Evolutionary conservation across 2,113 vertebrate genomes (phyloP), one percentile per base, ranked within the genome.

Genomic region (Vidua chalybeata): DNA sequence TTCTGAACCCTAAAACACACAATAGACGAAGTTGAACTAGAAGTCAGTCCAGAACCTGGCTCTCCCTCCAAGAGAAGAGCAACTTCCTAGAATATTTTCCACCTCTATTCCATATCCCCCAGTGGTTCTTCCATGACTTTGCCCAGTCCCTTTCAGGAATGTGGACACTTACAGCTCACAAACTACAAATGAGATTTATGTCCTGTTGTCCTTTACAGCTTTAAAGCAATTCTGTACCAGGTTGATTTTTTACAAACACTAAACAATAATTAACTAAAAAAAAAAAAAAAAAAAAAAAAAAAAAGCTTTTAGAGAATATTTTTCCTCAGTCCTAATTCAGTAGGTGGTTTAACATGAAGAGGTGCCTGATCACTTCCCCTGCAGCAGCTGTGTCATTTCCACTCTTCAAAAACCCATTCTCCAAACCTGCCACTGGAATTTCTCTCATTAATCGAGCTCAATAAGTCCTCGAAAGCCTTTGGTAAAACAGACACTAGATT

Each of bases 401-500:
- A 73, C 62, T 94, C 93, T 94, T 96, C 90, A 95, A 86, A 97
- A 96, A 75, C 84, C 82, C 83, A 56, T 77, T 90, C 75, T 84
- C 59, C 79, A 90, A 97, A 89, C 19, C 88, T 88, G 90, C 86
- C 52, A n/a, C 62, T 92, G 88, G 69, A 97, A 93, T 96, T 92
- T 93, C 90, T 83, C 94, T 97, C 95, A 96, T 97, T 96, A 97
- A 97, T 93, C 2, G 84, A 96, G 84, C 88, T 94, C 95, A 96
- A 11, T 88, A 96, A 95, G 92, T 92, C 84, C 94, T 90, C 51
- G 27, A 95, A 97, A 97, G 94, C 94, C 97, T 97, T 94, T 94
- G 94, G 95, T 97, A 94, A 97, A 97, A 95, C 94, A 97, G 97
- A 94, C 90, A 80, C 88, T 88, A 93, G 95, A 97, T 96, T 97